Percentiles rank a stretch among this genome's conserved stretches.
Evolutionary conservation across 1,140 invertebrate species (phyloP).

Genomic region (Nephotettix cincticeps): DNA sequence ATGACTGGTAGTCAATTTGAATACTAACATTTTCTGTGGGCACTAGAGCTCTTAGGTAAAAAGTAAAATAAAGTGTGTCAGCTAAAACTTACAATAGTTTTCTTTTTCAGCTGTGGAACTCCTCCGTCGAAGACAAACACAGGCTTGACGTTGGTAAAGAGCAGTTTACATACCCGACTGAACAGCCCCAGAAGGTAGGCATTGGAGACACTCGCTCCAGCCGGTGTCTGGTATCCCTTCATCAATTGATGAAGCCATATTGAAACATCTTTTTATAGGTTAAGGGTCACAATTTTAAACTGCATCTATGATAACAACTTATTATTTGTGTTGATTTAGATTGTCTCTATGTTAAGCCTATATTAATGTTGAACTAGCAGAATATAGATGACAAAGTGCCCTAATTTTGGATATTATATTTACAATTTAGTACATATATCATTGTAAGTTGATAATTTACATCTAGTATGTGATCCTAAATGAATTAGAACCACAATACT

Average conservation of each 20-base stretch:
- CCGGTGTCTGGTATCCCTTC: slow-evolving; percentile 89
- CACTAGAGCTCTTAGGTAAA: too few species aligned
- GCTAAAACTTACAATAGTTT: slow-evolving; percentile 87
- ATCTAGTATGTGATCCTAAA: too few species aligned
- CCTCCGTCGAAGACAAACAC: slow-evolving; percentile 99
- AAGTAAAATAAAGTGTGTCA: too few species aligned
- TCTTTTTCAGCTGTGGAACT: slow-evolving; percentile 85
- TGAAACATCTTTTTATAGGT: slow-evolving; percentile 77
- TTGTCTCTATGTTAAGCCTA: too few species aligned
- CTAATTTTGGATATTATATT: background rate
- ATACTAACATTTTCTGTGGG: too few species aligned
- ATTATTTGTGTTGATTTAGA: too few species aligned
- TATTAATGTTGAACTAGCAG: too few species aligned
- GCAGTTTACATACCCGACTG: slow-evolving; percentile 90
- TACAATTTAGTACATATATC: too few species aligned
- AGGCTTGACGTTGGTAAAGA: slow-evolving; percentile 95
- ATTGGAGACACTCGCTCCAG: slow-evolving; percentile 78
- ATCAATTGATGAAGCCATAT: slow-evolving; percentile 98
- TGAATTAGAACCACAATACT: too few species aligned
- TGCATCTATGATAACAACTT: background rate
- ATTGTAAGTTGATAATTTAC: too few species aligned
- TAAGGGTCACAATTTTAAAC: slow-evolving; percentile 35
- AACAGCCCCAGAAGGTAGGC: slow-evolving; percentile 93
- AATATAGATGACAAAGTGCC: too few species aligned
- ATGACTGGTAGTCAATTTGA: too few species aligned